phyloP scores from a whole-genome alignment of 2,113 vertebrate species.

The Rhodinocichla rosea region DNA sequence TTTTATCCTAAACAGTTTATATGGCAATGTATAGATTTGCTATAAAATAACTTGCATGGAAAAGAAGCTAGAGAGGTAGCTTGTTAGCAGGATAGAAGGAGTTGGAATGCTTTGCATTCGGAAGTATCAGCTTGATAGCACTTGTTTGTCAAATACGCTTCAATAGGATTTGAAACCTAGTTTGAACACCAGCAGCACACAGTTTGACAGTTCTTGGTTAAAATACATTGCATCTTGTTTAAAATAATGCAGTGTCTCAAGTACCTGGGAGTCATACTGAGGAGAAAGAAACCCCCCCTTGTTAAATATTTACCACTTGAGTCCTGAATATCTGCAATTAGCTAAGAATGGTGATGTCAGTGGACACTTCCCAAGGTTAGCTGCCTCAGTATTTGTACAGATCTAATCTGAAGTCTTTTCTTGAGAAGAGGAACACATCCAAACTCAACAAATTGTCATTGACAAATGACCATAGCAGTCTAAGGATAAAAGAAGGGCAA shows the following conservation, averaged over 20 bases:
- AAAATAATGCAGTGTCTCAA: neutral
- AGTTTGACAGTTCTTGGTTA: neutral
- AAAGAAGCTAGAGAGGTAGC: neutral
- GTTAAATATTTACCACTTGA: slow-evolving; percentile 42
- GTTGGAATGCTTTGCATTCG: neutral
- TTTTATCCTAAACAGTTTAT: neutral
- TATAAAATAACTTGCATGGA: neutral
- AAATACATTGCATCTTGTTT: neutral
- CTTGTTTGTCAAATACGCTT: neutral
- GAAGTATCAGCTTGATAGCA: neutral
- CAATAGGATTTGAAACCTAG: neutral
- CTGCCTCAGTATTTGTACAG: slow-evolving; percentile 19
- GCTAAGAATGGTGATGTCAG: slow-evolving; percentile 56
- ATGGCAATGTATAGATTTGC: neutral
- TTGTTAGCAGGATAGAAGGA: neutral
- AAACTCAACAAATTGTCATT: slow-evolving; percentile 46
- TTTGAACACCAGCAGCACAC: neutral
- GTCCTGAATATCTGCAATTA: slow-evolving; percentile 60
- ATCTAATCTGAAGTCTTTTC: slow-evolving; percentile 41
- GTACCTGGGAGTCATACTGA: neutral
- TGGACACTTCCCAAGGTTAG: slow-evolving; percentile 54
- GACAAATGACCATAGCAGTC: slow-evolving; percentile 36
- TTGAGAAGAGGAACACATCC: slow-evolving; percentile 10
- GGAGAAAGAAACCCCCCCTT: neutral
- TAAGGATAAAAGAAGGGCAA: slow-evolving; percentile 36